phyloP scores from a whole-genome alignment of 23 tunicate species.

The Halocynthia aurantium region DNA sequence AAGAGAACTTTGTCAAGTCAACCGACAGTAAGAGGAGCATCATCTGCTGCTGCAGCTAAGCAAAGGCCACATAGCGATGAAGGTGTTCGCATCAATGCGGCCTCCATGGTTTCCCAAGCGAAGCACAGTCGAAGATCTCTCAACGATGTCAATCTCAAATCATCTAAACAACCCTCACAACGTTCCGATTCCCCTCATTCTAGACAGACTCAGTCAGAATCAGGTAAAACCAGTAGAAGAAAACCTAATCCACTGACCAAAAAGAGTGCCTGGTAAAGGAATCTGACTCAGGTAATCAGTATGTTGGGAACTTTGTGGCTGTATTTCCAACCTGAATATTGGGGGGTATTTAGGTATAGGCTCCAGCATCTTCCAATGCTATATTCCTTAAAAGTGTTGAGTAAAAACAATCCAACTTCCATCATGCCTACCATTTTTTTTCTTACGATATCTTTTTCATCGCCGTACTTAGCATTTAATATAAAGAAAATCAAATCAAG shows the following conservation, averaged over 20 bases:
- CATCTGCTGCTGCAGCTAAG: slow-evolving; percentile 10
- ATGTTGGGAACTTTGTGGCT: too few relatives aligned
- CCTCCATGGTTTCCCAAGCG: slow-evolving; percentile 1
- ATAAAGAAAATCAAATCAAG: too few relatives aligned
- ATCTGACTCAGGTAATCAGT: too few relatives aligned
- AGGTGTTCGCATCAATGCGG: slow-evolving; percentile 24
- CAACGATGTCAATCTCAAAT: neutral
- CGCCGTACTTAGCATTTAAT: too few relatives aligned
- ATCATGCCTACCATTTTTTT: too few relatives aligned
- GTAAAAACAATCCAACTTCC: too few relatives aligned
- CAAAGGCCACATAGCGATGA: slow-evolving; percentile 60
- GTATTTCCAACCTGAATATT: too few relatives aligned
- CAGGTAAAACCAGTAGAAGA: neutral
- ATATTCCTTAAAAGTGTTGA: too few relatives aligned
- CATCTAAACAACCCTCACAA: neutral
- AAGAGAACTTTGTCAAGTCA: neutral
- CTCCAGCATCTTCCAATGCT: too few relatives aligned
- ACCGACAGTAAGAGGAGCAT: neutral
- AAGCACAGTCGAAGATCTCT: neutral
- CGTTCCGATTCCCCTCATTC: slow-evolving; percentile 15
- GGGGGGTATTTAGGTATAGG: too few relatives aligned
- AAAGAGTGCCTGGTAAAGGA: slow-evolving; percentile 23
- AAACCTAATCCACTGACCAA: neutral
- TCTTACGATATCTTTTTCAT: too few relatives aligned
- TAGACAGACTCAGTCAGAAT: neutral